Base-by-base conservation (phyloP, 2,888 invertebrate genomes). In the Thera obeliscata region DNA sequence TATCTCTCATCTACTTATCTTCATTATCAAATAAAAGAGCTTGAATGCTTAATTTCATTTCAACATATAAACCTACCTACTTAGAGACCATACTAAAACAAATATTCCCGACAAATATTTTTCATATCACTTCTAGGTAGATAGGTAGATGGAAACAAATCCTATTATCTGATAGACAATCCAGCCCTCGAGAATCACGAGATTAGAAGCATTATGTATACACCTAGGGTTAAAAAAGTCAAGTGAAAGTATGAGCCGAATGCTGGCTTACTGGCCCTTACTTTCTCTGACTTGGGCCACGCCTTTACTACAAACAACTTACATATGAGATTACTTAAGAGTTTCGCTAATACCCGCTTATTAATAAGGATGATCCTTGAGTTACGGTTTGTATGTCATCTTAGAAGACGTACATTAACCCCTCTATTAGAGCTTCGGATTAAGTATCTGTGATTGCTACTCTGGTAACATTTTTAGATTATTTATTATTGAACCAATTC, bases 271-370 rank as follows among this genome's bases (percentile, higher is more conserved):
- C 72, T 74, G 82, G 86, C 87, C 89, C 90, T 89, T 85, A 89
- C 93, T 93, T 93, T 92, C 93, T 87, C 91, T 82, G 74, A 73
- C 69, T 75, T 59, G 79, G 75, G 81, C 82, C 82, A 78, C 84
- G 77, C 82, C 83, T 80, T 76, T 43, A 58, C 7, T 66, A 64
- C 68, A 63, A 66, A 58, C 65, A 67, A 41, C 56, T 56, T 66
- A 65, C 36, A 59, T 58, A 63, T 52, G 33, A 35, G 65, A 69
- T 69, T 62, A 62, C 61, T 61, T 49, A 52, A 48, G 50, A 56
- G n/a, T 58, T 52, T 62, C 33, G 43, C 41, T 56, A 58, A 62
- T 55, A 12, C 54, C 38, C 33, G 43, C 50, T 68, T 57, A 61
- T 64, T 61, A 56, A 64, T 64, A 54, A 61, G 61, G 55, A 64